A percentile compares a stretch with the other conserved stretches of the same genome.
Evolutionary conservation across 2,113 vertebrate species (phyloP).

Genomic region (Amblyornis subalaris): DNA sequence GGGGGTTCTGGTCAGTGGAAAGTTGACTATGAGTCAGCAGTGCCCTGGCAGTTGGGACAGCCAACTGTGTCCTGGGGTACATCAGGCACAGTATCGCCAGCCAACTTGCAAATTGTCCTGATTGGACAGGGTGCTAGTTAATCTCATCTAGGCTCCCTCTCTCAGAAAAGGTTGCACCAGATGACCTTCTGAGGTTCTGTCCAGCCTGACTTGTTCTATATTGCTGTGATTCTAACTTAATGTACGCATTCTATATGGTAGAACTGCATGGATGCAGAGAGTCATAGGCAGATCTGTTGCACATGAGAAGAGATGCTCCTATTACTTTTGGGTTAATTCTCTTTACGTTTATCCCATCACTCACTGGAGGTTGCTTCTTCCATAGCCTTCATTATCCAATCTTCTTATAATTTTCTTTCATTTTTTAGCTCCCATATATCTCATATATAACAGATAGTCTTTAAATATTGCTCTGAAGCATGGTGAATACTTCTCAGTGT

Average conservation of each 20-base stretch:
- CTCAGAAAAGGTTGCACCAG: background rate
- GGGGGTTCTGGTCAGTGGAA: background rate
- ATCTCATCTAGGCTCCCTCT: background rate
- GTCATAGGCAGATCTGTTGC: background rate
- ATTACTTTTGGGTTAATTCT: background rate
- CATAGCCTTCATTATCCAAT: background rate
- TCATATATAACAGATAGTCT: background rate
- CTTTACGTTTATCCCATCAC: background rate
- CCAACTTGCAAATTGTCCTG: background rate
- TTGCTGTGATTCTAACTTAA: background rate
- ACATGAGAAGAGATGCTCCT: background rate
- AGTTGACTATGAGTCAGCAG: background rate
- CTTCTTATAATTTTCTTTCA: background rate
- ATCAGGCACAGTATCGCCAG: background rate
- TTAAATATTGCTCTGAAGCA: background rate
- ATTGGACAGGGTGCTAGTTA: background rate
- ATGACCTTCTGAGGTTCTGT: background rate
- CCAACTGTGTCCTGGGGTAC: fast-evolving
- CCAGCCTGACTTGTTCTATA: background rate
- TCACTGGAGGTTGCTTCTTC: background rate
- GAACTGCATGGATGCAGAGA: background rate
- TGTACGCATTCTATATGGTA: background rate
- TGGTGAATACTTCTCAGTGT: background rate
- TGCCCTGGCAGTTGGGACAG: background rate
- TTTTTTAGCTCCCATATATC: background rate